phyloP scores from a whole-genome alignment of 2,113 vertebrate genomes.

The Rhodinocichla rosea region DNA sequence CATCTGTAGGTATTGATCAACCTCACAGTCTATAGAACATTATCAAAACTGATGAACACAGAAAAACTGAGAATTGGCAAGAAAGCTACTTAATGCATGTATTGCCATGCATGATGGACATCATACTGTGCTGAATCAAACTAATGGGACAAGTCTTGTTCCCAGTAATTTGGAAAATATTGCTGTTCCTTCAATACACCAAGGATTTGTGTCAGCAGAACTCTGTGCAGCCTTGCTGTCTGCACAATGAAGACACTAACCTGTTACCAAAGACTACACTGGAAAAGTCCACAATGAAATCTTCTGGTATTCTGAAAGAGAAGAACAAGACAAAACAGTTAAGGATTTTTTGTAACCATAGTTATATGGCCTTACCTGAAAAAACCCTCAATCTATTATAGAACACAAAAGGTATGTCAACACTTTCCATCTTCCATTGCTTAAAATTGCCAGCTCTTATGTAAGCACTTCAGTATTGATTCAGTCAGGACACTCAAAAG shows the following conservation, averaged over 20 bases:
- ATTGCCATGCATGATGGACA: background rate
- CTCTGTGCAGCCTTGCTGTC: background rate
- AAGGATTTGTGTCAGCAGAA: background rate
- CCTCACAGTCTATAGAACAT: background rate
- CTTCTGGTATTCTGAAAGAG: constrained; percentile 79
- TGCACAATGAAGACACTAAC: constrained; percentile 58
- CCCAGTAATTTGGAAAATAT: background rate
- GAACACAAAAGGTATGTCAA: background rate
- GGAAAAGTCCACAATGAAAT: constrained; percentile 82
- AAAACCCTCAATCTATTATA: background rate
- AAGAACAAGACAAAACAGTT: background rate
- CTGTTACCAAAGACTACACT: constrained; percentile 83
- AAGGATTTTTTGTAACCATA: background rate
- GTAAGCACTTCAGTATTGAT: background rate
- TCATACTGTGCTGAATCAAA: background rate
- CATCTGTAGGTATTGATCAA: background rate
- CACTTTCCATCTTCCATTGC: background rate
- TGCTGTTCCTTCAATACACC: background rate
- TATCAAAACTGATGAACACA: background rate
- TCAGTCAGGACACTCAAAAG: background rate
- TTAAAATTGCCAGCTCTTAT: background rate
- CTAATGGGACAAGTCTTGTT: background rate
- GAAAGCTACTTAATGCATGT: background rate
- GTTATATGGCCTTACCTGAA: background rate
- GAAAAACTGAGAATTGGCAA: background rate